Conservation (phyloP, 2,113 vertebrate species). For the Sinocyclocheilus maitianheensis region DNA sequence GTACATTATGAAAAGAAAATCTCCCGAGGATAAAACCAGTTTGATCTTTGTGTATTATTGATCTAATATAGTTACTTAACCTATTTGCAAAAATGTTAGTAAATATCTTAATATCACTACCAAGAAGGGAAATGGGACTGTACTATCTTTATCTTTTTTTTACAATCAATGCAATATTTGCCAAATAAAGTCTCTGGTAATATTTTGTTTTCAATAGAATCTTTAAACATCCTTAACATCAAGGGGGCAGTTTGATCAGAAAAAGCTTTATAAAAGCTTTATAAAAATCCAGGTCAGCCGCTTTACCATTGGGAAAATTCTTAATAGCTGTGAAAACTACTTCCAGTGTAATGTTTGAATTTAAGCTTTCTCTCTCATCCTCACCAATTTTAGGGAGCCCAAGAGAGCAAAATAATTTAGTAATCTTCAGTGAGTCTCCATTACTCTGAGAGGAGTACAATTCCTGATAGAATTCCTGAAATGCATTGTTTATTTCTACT, state of each 20-base stretch:
- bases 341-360: no score
- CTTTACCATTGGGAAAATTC: no score
- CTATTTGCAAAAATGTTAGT: background rate
- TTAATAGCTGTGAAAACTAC: no score
- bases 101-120: constrained; percentile 1
- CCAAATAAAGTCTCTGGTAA: background rate
- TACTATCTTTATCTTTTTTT: constrained; percentile 18
- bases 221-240: constrained; percentile 2
- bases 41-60: background rate
- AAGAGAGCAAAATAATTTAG: no score
- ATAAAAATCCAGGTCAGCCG: no score
- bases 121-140: background rate
- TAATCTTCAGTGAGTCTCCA: no score
- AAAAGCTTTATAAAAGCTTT: background rate
- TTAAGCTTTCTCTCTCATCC: no score
- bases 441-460: no score
- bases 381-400: no score
- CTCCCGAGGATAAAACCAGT: background rate
- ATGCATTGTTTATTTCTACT: no score
- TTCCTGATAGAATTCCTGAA: no score
- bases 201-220: background rate
- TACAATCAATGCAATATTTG: constrained; percentile 1
- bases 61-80: background rate
- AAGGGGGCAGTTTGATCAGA: background rate
- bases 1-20: background rate